These are phyloP conservation scores for Riparia riparia DNA, from an alignment of 2,113 vertebrate species.

Conservation along the genomic window DNA sequence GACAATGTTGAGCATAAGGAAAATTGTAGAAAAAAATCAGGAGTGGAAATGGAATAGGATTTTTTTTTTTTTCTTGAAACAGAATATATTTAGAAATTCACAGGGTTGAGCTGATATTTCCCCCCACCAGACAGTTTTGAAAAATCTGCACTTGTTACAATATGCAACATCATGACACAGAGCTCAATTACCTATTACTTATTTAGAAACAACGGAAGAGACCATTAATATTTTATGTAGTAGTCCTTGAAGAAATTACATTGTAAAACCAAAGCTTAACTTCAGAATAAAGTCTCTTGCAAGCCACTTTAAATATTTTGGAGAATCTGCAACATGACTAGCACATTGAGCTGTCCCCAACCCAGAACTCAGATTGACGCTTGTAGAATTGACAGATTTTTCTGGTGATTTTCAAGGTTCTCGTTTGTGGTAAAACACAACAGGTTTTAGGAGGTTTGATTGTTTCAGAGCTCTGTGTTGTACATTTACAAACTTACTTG, in stretches of 20 bases:
- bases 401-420: neutral
- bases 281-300: neutral
- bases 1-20: neutral
- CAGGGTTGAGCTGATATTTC: neutral
- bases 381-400: neutral
- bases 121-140: neutral
- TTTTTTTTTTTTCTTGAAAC: neutral
- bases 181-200: neutral
- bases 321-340: neutral
- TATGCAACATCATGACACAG: accelerated
- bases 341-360: neutral
- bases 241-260: neutral
- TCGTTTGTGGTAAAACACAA: neutral
- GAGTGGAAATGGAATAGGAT: neutral
- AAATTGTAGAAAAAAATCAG: neutral
- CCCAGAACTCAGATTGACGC: neutral
- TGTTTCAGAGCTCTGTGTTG: neutral
- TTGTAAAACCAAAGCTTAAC: neutral
- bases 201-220: neutral
- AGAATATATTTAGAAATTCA: neutral
- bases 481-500: neutral
- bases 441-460: accelerated
- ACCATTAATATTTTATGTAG: neutral
- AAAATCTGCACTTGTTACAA: neutral
- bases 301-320: neutral